A percentile compares a stretch with the other conserved stretches of the same genome.
Conservation (phyloP, 2,888 invertebrate species). For the Melolontha melolontha region DNA sequence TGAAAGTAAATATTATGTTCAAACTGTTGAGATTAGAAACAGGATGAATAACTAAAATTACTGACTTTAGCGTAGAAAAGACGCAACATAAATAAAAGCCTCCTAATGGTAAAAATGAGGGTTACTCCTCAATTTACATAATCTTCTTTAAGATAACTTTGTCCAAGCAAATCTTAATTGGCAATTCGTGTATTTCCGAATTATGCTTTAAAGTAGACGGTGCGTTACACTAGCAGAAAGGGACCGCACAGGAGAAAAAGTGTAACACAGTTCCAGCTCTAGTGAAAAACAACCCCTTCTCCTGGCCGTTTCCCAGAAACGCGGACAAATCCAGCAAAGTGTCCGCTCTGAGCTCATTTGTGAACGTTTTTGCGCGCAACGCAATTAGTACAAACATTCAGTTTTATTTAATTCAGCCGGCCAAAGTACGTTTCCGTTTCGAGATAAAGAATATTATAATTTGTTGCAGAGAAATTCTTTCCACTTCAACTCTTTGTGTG, state of each 20-base stretch:
- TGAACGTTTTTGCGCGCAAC: conserved; percentile 3
- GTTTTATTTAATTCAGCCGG: conserved; percentile 32
- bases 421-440: conserved; percentile 6
- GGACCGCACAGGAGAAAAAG: not conserved
- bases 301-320: not conserved
- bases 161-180: conserved; percentile 25
- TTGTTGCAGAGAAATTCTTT: not conserved
- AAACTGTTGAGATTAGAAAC: no score
- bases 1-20: no score
- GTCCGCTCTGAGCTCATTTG: no score
- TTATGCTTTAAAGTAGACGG: not conserved
- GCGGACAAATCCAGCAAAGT: no score
- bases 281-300: not conserved
- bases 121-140: conserved; percentile 13
- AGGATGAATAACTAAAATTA: no score
- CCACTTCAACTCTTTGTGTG: not conserved
- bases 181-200: conserved; percentile 19
- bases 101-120: conserved; percentile 8
- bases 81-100: not conserved
- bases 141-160: conserved; percentile 19
- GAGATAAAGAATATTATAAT: no score
- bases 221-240: not conserved
- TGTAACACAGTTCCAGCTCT: no score
- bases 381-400: conserved; percentile 32
- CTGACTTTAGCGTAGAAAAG: not conserved